Evolutionary conservation across 2,888 invertebrate genomes (phyloP), one percentile per base, ranked within the genome.

Genomic region (Leptinotarsa rubiginosa): DNA sequence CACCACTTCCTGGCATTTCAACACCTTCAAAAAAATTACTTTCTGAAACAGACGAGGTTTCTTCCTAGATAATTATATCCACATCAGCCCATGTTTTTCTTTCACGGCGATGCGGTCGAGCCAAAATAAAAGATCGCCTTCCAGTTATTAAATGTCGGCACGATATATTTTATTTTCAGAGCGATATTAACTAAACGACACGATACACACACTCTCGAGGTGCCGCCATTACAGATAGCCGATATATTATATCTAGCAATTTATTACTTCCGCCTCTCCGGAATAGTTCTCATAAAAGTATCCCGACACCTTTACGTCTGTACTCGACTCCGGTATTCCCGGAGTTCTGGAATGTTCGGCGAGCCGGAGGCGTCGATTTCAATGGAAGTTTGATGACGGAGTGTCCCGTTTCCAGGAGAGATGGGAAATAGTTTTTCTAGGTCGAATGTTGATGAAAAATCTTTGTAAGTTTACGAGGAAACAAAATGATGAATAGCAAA

Each of bases 121-220:
- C 69, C 69, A 20, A 52, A 69, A 75, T 77, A 72, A 75, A 71
- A 72, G 73, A 77, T 75, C 65, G 77, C 73, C 66, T 3, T 47
- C 54, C 72, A 54, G 73, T 76, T 80, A 80, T 78, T 79, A 80
- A 80, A 76, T 77, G 78, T 77, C 75, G 75, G 70, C 22, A 70
- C 62, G 67, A 73, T 75, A 80, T 80, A 80, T 80, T 75, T 80
- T 78, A 77, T 77, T 75, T 80, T 68, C 62, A 52, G 73, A 18
- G 69, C 74, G 80, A 81, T 82, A 82, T 82, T 82, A 82, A 81
- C 81, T 81, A 75, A 80, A 81, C 72, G 81, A 78, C 79, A 76
- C 78, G 70, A 78, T 79, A 81, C 78, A 62, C 62, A 78, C 78
- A 62, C 62, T 77, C 79, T 78, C 75, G 78, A 78, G 79, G 80